Percentiles rank a stretch among this genome's conserved stretches.
These are phyloP conservation scores for Nematostella vectensis DNA, from an alignment of 92 coral and sea anemone species.

Conservation along the genomic window DNA sequence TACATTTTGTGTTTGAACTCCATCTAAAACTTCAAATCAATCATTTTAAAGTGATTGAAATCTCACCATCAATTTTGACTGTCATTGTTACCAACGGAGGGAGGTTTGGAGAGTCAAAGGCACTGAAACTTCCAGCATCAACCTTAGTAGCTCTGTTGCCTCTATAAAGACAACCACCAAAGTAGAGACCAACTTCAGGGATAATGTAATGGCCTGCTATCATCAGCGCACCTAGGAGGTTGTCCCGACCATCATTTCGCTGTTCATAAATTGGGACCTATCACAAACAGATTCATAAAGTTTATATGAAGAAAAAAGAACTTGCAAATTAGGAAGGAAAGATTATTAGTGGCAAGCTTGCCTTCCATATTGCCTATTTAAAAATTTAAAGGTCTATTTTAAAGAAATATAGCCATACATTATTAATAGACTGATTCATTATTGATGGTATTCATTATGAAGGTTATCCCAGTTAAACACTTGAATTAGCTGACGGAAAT, in stretches of 20 bases:
- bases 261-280: constrained; percentile 98
- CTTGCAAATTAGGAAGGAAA: background rate
- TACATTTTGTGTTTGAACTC: background rate
- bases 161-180: constrained; percentile 76
- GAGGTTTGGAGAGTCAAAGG: constrained; percentile 95
- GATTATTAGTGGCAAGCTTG: too few relatives aligned
- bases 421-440: too few relatives aligned
- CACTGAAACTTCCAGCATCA: constrained; percentile 92
- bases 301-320: background rate
- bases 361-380: too few relatives aligned
- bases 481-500: too few relatives aligned
- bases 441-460: too few relatives aligned
- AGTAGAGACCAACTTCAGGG: constrained; percentile 90
- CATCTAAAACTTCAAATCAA: background rate
- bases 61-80: constrained; percentile 91
- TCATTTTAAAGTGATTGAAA: background rate
- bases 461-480: too few relatives aligned
- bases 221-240: constrained; percentile 83
- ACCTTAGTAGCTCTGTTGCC: constrained; percentile 91
- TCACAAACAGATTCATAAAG: background rate
- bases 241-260: constrained; percentile 96
- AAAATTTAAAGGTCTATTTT: too few relatives aligned
- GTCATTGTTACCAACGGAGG: constrained; percentile 83
- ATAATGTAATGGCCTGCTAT: constrained; percentile 95
- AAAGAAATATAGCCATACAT: too few relatives aligned